phyloP scores from a whole-genome alignment of 2,113 vertebrate genomes.

The Anhinga rufa region DNA sequence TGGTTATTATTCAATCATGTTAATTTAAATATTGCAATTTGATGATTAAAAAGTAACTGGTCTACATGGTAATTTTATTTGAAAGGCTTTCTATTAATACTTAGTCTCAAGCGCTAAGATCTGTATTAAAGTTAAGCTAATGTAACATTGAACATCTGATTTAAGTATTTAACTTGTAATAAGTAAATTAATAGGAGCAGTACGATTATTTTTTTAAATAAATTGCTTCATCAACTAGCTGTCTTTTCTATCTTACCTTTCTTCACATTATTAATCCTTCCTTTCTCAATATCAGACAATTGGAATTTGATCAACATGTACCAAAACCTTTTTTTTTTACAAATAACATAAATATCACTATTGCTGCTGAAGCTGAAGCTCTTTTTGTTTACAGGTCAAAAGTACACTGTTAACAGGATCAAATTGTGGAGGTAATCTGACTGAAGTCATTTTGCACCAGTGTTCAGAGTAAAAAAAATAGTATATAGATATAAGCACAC shows the following conservation, averaged over 20 bases:
- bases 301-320: not conserved
- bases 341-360: not conserved
- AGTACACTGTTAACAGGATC: not conserved
- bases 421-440: not conserved
- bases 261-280: not conserved
- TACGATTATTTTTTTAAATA: not conserved
- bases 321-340: not conserved
- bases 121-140: not conserved
- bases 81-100: not conserved
- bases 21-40: not conserved
- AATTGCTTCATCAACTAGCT: not conserved
- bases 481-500: not conserved
- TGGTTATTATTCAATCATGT: not conserved
- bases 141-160: not conserved
- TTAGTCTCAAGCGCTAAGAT: not conserved
- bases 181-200: not conserved
- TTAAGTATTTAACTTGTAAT: not conserved
- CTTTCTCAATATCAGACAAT: not conserved
- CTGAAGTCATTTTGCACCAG: not conserved
- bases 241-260: not conserved
- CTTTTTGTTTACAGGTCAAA: not conserved
- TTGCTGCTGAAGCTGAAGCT: not conserved
- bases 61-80: not conserved
- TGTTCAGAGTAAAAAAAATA: not conserved
- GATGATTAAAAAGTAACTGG: not conserved